Evolutionary conservation across 2,113 vertebrate species (phyloP).

Genomic region (Hippocampus barbouri): DNA sequence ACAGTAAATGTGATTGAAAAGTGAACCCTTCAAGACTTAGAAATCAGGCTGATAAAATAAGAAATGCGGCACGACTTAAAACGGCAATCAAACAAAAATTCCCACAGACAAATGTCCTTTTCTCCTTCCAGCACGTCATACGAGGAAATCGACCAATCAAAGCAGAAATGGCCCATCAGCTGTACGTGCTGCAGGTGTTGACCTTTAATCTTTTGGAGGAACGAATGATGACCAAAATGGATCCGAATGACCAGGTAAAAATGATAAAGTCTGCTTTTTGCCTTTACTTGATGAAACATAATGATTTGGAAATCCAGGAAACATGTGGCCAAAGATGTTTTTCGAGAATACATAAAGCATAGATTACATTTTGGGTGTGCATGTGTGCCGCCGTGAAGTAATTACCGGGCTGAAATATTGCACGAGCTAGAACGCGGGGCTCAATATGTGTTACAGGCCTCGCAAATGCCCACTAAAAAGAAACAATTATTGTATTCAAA

Average conservation of each 20-base stretch:
- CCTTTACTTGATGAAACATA: neutral
- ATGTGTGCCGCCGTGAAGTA: no score
- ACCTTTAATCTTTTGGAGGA: slow-evolving; percentile 98
- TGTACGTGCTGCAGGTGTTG: slow-evolving; percentile 94
- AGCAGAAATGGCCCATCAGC: slow-evolving; percentile 98
- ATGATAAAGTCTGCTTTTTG: neutral
- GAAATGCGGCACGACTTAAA: no score
- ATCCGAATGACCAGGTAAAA: slow-evolving; percentile 90
- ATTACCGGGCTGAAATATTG: no score
- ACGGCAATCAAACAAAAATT: neutral
- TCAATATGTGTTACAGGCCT: no score
- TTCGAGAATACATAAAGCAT: neutral
- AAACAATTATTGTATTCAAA: no score
- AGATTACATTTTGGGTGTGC: no score
- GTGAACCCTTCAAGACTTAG: no score
- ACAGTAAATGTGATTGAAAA: no score
- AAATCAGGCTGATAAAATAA: no score
- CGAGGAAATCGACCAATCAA: slow-evolving; percentile 97
- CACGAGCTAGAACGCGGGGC: no score
- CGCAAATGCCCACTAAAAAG: no score
- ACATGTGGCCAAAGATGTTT: neutral
- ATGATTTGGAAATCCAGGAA: neutral
- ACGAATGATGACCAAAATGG: slow-evolving; percentile 99
- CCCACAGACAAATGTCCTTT: neutral
- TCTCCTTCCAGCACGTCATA: slow-evolving; percentile 82